phyloP scores from a whole-genome alignment of 2,797 vertebrate species.

The Anabacerthia variegaticeps region DNA sequence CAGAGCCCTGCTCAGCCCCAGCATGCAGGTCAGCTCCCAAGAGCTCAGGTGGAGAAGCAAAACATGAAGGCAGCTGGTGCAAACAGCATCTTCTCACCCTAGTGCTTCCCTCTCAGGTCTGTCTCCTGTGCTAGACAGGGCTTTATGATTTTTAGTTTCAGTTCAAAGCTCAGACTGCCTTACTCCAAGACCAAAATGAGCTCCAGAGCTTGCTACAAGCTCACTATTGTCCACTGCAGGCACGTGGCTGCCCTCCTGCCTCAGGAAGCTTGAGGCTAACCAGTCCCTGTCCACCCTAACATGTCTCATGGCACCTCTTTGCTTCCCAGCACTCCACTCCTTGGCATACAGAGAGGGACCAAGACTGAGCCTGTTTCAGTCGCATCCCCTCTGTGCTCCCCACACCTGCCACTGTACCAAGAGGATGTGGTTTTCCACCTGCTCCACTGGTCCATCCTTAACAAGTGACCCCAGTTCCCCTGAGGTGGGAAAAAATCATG shows the following conservation, averaged over 20 bases:
- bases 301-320: accelerated
- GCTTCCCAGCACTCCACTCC: not conserved
- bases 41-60: not conserved
- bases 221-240: not conserved
- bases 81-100: not conserved
- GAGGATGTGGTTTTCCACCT: not conserved
- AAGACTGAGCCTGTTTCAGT: not conserved
- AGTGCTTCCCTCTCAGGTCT: not conserved
- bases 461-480: not conserved
- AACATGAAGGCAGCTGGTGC: not conserved
- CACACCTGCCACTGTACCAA: not conserved
- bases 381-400: not conserved
- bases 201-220: not conserved
- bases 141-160: not conserved
- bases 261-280: not conserved
- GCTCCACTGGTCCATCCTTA: not conserved
- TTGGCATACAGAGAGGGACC: not conserved
- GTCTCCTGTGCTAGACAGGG: not conserved
- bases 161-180: not conserved
- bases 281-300: not conserved
- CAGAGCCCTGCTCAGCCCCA: not conserved
- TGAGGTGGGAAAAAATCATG: not conserved
- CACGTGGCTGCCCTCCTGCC: not conserved
- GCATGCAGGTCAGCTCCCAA: not conserved
- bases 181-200: not conserved